These are phyloP conservation scores for Anolis apletophallus DNA, from an alignment of 2,797 vertebrate genomes.

Conservation along the genomic window DNA sequence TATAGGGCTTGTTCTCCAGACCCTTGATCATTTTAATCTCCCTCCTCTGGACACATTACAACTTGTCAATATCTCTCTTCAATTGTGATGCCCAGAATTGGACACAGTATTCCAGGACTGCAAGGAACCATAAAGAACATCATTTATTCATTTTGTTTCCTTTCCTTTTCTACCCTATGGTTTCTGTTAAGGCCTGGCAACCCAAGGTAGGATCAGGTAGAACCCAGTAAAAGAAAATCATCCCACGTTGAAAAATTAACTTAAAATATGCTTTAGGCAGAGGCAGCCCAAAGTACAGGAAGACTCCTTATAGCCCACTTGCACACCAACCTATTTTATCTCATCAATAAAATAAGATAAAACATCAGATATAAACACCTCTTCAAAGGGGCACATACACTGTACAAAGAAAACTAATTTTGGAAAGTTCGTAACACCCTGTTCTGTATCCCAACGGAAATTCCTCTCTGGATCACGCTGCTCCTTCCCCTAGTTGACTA, in stretches of 20 bases:
- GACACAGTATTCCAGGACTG: no score
- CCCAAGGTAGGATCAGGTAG: neutral
- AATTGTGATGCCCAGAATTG: no score
- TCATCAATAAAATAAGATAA: neutral
- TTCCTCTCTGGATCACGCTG: neutral
- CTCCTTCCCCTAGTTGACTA: neutral
- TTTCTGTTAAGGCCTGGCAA: neutral
- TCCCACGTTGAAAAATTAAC: neutral
- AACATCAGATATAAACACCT: neutral
- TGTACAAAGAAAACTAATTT: conserved; percentile 3
- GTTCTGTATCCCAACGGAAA: neutral
- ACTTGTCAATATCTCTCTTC: no score
- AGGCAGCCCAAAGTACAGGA: conserved; percentile 17
- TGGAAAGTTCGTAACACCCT: conserved; percentile 3
- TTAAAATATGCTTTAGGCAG: neutral
- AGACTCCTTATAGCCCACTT: conserved; percentile 1
- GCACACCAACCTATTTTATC: neutral
- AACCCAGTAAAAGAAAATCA: neutral
- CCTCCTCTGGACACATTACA: no score
- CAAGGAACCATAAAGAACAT: no score
- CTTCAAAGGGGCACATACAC: neutral
- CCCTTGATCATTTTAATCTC: no score
- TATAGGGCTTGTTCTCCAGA: no score
- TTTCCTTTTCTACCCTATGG: neutral
- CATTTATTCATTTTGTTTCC: neutral